Conservation (phyloP, 2,888 invertebrate species). For the Polietes domitor region DNA sequence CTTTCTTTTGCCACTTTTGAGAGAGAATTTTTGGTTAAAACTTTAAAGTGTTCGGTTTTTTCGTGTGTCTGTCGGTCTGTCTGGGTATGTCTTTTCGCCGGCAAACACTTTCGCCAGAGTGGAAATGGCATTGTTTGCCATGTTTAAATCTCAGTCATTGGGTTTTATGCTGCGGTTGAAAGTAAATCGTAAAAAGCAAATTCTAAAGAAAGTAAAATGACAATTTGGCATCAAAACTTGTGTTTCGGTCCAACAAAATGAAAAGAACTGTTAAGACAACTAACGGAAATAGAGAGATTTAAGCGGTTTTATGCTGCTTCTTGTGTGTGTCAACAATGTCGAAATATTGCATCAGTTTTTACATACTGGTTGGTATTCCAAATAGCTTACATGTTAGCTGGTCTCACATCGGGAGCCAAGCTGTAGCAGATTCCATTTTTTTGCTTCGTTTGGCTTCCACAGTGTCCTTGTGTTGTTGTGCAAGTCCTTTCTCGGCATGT, state of each 20-base stretch:
- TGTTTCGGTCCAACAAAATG: constrained; percentile 43
- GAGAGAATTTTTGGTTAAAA: constrained; percentile 13
- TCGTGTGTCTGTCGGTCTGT: constrained; percentile 6
- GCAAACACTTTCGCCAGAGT: constrained; percentile 13
- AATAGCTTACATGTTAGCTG: neutral
- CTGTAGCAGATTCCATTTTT: neutral
- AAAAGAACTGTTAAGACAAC: constrained; percentile 20
- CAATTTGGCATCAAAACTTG: constrained; percentile 57
- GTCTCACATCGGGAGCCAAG: neutral
- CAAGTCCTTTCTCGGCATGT: constrained; percentile 7
- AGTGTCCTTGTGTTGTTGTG: constrained; percentile 37
- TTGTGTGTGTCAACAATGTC: neutral
- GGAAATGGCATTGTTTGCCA: constrained; percentile 43
- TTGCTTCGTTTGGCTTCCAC: constrained; percentile 6
- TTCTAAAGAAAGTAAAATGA: constrained; percentile 39
- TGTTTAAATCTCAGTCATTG: neutral
- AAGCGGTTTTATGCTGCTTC: neutral
- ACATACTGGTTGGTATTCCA: neutral
- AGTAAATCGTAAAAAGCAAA: neutral
- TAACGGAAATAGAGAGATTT: constrained; percentile 37
- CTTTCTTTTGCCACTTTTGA: neutral
- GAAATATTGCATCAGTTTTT: constrained; percentile 22
- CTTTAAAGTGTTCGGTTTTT: constrained; percentile 31
- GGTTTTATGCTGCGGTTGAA: constrained; percentile 20
- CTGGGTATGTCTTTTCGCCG: neutral